Evolutionary conservation across 1,140 invertebrate species (phyloP), one percentile per base, ranked within the genome.

Genomic region (Aphaenogaster ashmeadi): DNA sequence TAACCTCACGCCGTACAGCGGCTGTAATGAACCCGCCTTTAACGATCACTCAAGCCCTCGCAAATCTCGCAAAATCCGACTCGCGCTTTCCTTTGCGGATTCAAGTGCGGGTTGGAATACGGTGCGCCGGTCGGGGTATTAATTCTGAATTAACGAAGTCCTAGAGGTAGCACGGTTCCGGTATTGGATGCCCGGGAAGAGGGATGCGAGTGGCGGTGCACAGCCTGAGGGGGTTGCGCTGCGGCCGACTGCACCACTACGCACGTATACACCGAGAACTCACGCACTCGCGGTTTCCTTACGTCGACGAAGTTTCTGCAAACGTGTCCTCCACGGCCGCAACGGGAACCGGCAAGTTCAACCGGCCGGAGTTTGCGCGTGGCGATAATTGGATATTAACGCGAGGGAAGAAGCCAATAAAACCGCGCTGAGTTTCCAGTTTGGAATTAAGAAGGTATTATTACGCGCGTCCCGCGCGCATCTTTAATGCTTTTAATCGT

Each of bases 381-480:
- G 74, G 88, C 87, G 89, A 92, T 94, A 94, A 94, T 94, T 93
- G 91, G 91, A 94, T 94, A 94, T 94, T 92, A 92, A 93, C 87
- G 86, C 75, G 86, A 47, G 60, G 77, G 69, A 89, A 92, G 87
- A 87, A 89, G 71, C 84, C 71, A 87, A 69, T 80, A 54, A 77
- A 80, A 47, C 15, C 21, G 13, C 56, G 13, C 56, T 3, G 15
- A 52, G 9, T 72, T 54, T 78, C 11, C 15, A 15, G 47, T 21
- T 44, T 36, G 9, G n/a, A 47, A 7, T 75, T 62, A 75, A 84
- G 69, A 18, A 44, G 41, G 5, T 50, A 69, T 62, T 64, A 41
- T 62, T n/a, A 27, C 18, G 36, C 33, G 2, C 18, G 21, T 18
- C 11, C 5, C 11, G 36, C 2, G 38, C 18, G 36, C 60, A 41